Evolutionary conservation across 2,888 invertebrate genomes (phyloP), one percentile per base, ranked within the genome.

Genomic region (Lycocerus yunnanus): DNA sequence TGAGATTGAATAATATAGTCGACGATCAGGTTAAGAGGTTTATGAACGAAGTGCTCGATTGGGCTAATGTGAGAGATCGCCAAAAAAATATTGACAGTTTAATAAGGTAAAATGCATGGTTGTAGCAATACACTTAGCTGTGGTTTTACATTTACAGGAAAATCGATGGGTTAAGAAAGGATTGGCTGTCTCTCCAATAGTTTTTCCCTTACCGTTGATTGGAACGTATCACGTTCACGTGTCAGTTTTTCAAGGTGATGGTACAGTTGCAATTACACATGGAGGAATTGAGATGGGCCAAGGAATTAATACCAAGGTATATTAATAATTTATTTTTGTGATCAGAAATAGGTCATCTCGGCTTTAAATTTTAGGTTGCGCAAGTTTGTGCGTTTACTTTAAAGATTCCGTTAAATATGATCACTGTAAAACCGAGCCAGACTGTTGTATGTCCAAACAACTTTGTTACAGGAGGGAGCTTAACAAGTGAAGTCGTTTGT

Each of bases 61-160:
- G 90, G 74, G 88, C 89, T 0, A 89, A 92, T 65, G 93, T 91
- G 80, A 86, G 88, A 0, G 83, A 86, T 10, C 87, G 93, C 10
- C 89, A 88, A 78, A 84, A 86, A 71, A 89, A 88, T 61, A 88
- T 93, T 3, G 86, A 89, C 83, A 86, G 6, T 93, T 91, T 81
- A 95, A 95, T 81, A 87, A 87, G 78, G 88, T 90, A 78, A 74
- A 15, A 14, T 16, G 58, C 9, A 2, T 10, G 10, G 18, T 18
- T 18, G 4, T 18, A 18, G 2, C 18, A 18, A 18, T 18, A n/a
- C n/a, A n/a, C n/a, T n/a, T n/a, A n/a, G n/a, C 27, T 69, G 1
- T 13, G n/a, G 14, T 11, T 60, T 60, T 58, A n/a, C 15, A 0
- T 15, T 16, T 68, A 0, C 16, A 66, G 24, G 21, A n/a, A 2